These are phyloP conservation scores for Drosophila sproati DNA, from an alignment of 1,140 invertebrate genomes.

Conservation along the genomic window DNA sequence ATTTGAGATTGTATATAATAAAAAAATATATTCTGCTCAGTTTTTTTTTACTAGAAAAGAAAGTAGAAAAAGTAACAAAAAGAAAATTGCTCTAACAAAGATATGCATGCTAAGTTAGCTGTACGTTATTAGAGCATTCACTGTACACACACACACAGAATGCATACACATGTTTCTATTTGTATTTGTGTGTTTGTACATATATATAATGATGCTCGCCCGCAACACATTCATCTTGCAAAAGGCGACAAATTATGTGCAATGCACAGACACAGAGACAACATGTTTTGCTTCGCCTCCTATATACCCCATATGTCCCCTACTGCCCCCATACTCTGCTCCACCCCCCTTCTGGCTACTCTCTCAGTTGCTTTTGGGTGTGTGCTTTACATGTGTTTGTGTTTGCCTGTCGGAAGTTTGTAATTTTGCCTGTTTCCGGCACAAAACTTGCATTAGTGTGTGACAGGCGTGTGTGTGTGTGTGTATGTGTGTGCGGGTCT, in stretches of 20 bases:
- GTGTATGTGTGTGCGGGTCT: slow-evolving; percentile 33
- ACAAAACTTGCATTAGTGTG: slow-evolving; percentile 81
- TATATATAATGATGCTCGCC: slow-evolving; percentile 63
- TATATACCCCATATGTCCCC: neutral
- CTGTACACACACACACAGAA: neutral
- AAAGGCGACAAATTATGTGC: slow-evolving; percentile 82
- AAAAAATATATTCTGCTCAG: too few relatives aligned
- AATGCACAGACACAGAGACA: slow-evolving; percentile 74
- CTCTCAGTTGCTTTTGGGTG: slow-evolving; percentile 39
- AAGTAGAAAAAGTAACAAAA: too few relatives aligned
- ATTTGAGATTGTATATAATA: too few relatives aligned
- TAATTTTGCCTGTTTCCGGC: slow-evolving; percentile 83
- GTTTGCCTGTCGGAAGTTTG: slow-evolving; percentile 82
- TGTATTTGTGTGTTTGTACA: slow-evolving; percentile 27
- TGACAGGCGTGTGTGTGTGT: slow-evolving; percentile 17
- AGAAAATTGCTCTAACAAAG: neutral
- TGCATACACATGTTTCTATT: neutral
- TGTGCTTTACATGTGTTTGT: slow-evolving; percentile 64
- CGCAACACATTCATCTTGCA: slow-evolving; percentile 81
- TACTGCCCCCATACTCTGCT: neutral
- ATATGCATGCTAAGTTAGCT: neutral
- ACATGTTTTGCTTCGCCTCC: slow-evolving; percentile 46
- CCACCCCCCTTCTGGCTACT: neutral
- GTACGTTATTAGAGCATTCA: neutral
- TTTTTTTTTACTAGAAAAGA: too few relatives aligned